A percentile compares a stretch with the other conserved stretches of the same genome.
Evolutionary conservation across 2,888 invertebrate genomes (phyloP).

Genomic region (Callyntrura guangdongensis): DNA sequence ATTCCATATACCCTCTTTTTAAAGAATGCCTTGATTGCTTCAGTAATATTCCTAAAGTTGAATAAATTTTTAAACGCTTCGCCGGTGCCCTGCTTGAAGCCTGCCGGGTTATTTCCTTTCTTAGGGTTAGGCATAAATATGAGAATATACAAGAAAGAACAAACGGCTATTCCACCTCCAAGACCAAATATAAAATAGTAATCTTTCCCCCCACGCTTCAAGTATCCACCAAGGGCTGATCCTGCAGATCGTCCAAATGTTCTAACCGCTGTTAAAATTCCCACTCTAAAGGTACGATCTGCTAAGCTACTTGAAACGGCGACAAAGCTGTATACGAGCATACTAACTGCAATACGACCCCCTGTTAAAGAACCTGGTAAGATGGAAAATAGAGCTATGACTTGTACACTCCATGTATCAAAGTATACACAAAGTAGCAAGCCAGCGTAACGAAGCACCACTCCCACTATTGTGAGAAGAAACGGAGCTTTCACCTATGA

Average conservation of each 20-base stretch:
- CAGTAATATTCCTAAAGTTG: conserved; percentile 91
- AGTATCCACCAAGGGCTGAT: conserved; percentile 84
- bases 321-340: conserved; percentile 85
- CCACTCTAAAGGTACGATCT: conserved; percentile 89
- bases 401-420: conserved; percentile 79
- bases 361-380: conserved; percentile 87
- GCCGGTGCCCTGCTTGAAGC: conserved; percentile 84
- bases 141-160: conserved; percentile 82
- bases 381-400: conserved; percentile 79
- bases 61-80: conserved; percentile 91
- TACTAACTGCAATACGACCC: conserved; percentile 86
- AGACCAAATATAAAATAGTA: conserved; percentile 83
- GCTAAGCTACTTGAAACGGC: conserved; percentile 87
- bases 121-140: conserved; percentile 83
- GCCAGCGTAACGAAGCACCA: conserved; percentile 81
- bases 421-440: conserved; percentile 81
- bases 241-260: conserved; percentile 85
- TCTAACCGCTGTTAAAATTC: conserved; percentile 88
- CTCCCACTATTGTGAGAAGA: conserved; percentile 83
- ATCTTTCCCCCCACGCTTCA: conserved; percentile 80
- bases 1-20: conserved; percentile 89
- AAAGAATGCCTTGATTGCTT: conserved; percentile 93
- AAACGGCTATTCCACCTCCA: conserved; percentile 81
- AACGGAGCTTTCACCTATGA: conserved; percentile 84
- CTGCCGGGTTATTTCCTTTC: conserved; percentile 79